Evolutionary conservation across 2,888 invertebrate genomes (phyloP), one percentile per base, ranked within the genome.

Genomic region (Acheta domesticus): DNA sequence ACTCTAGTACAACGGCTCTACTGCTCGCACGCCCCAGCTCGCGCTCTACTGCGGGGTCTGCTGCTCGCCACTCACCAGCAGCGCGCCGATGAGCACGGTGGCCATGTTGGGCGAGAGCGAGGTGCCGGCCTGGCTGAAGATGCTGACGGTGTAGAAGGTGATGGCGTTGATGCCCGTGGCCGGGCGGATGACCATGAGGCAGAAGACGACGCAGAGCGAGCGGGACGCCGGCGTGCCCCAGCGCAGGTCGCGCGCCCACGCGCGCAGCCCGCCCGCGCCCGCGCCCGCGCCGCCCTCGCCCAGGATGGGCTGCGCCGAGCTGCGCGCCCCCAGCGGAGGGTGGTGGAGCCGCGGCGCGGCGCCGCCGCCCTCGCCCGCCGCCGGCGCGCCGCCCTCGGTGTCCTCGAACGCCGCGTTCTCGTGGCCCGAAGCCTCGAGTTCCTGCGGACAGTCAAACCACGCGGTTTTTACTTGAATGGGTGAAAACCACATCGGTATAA

Each of bases 111-210:
- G 76, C 20, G 76, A 76, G 48, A 76, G 19, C 11, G 36, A 48
- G 48, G 36, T 48, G 14, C 76, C 76, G 14, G 76, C 76, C 19
- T 76, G 62, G 62, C 62, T 62, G 62, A 62, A 62, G 62, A 62
- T 62, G 62, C 62, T 62, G 16, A 62, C 62, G 62, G 62, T 62
- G 62, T 62, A 62, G 62, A 62, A 62, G 62, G 62, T 62, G 62
- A 62, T 62, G 62, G 62, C 62, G 62, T 62, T 62, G 62, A 62
- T 62, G 16, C 62, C 62, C 62, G 62, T 19, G 16, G 62, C 62
- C 62, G 62, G 62, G n/a, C 62, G 62, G n/a, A 62, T 62, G 16
- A 62, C 62, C 62, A 62, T 62, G 16, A 62, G 62, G n/a, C 62
- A 62, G 62, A 62, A 62, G 62, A 62, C 62, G 62, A 62, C n/a